Percentiles rank a stretch among this genome's conserved stretches.
These are phyloP conservation scores for Idris sp. DNA, from an alignment of 1,140 invertebrate species.

Conservation along the genomic window DNA sequence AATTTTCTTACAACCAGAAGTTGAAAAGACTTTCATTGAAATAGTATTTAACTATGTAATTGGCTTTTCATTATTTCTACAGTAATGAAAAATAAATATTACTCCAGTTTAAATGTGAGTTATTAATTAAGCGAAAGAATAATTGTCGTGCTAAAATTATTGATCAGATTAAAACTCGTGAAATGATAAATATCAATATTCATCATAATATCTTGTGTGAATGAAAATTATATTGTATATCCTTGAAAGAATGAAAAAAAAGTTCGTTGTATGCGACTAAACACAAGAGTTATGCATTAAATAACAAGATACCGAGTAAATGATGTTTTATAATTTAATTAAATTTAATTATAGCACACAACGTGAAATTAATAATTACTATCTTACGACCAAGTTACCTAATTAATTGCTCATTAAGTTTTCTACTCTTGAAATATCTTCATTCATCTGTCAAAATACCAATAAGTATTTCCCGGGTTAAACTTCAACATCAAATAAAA, in stretches of 20 bases:
- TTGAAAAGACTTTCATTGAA: too few species aligned
- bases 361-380: constrained; percentile 43
- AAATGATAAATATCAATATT: constrained; percentile 19
- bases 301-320: constrained; percentile 42
- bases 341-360: constrained; percentile 40
- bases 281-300: constrained; percentile 36
- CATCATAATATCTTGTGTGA: constrained; percentile 22
- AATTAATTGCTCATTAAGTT: constrained; percentile 41
- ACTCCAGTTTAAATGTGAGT: neutral
- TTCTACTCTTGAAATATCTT: constrained; percentile 5
- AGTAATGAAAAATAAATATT: too few species aligned
- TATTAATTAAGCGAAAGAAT: constrained; percentile 1
- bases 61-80: too few species aligned
- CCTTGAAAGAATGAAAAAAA: constrained; percentile 36
- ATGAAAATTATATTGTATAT: constrained; percentile 33
- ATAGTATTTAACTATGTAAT: too few species aligned
- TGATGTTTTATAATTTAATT: constrained; percentile 50
- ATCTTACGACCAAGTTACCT: constrained; percentile 1
- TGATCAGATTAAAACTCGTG: neutral
- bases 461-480: too few species aligned
- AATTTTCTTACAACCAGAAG: too few species aligned
- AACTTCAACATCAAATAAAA: too few species aligned
- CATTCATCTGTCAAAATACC: constrained; percentile 1
- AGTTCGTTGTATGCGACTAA: constrained; percentile 14
- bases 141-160: neutral